These are phyloP conservation scores for Ophion obscuratus DNA, from an alignment of 2,888 invertebrate species.

Conservation along the genomic window DNA sequence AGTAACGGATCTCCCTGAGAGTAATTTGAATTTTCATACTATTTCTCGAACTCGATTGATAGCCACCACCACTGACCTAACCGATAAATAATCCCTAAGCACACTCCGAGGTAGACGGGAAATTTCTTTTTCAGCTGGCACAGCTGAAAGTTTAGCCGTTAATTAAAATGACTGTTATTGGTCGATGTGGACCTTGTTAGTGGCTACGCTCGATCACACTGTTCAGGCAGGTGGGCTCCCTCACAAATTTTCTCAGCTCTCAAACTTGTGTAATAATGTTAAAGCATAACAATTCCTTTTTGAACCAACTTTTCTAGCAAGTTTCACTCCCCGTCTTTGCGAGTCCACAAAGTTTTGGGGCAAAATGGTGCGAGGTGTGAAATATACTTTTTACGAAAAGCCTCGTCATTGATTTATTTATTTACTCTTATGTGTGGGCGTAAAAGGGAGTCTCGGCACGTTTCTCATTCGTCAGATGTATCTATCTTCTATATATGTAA, in stretches of 20 bases:
- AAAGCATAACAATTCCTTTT: slow-evolving; percentile 43
- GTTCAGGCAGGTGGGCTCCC: background rate
- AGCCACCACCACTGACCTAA: background rate
- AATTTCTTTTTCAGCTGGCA: slow-evolving; percentile 14
- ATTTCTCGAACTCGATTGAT: background rate
- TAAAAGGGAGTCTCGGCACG: too few relatives aligned
- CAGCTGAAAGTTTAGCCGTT: slow-evolving; percentile 56
- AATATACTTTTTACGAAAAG: background rate
- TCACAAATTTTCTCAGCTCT: slow-evolving; percentile 21
- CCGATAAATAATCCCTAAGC: background rate
- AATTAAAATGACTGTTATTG: slow-evolving; percentile 63
- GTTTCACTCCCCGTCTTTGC: slow-evolving; percentile 11
- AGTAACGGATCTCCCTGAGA: background rate
- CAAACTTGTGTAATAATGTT: slow-evolving; percentile 62
- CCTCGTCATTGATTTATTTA: too few relatives aligned
- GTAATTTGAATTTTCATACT: background rate
- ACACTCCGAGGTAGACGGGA: background rate
- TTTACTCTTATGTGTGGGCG: too few relatives aligned
- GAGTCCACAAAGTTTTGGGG: background rate
- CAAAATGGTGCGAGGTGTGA: background rate
- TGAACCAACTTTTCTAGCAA: slow-evolving; percentile 34
- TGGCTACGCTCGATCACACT: slow-evolving; percentile 56
- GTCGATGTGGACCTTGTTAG: slow-evolving; percentile 51
- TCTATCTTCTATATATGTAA: too few relatives aligned
- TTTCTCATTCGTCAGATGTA: too few relatives aligned